Evolutionary conservation across 2,113 vertebrate species (phyloP), one percentile per base, ranked within the genome.

Genomic region (Notechis scutatus): DNA sequence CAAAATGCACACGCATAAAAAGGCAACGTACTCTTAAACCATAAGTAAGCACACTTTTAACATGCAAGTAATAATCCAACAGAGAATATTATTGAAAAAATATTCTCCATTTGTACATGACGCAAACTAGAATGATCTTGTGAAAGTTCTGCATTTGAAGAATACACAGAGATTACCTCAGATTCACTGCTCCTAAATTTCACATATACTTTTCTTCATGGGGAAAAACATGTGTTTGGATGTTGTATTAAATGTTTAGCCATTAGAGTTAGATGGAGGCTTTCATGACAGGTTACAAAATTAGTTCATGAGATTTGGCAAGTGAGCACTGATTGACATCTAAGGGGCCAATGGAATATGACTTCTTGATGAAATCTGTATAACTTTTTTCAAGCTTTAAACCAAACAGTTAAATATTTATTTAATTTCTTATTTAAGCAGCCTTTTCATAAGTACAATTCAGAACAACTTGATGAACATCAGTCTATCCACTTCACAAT

Each of bases 341-440:
- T 92, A 96, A 94, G 85, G 1, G 0, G 0, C 90, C 9, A n/a
- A 34, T 23, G 61, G 59, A 95, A 96, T 94, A 94, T 45, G 93
- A 93, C 24, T 69, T 12, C 87, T 94, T 95, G 93, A 61, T 61
- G 89, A 6, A 1, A 95, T 24, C 3, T 69, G 6, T n/a, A 91
- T 3, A 86, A 81, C 39, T 64, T 56, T 90, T 93, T 93, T 87
- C 45, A 89, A 81, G 61, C 39, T 85, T 81, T 57, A 85, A 50
- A 57, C 81, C 64, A 64, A 61, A 93, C 24, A 59, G 69, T 8
- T 81, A 9, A 39, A 90, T 56, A 55, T 89, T 91, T 93, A 93
- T 95, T 91, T 94, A 34, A 88, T 88, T 85, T 94, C 74, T 88
- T 96, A 93, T 24, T 23, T 42, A 81, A 91, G n/a, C 56, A 93